These are phyloP conservation scores for Nicator chloris DNA, from an alignment of 2,113 vertebrate species.

Conservation along the genomic window DNA sequence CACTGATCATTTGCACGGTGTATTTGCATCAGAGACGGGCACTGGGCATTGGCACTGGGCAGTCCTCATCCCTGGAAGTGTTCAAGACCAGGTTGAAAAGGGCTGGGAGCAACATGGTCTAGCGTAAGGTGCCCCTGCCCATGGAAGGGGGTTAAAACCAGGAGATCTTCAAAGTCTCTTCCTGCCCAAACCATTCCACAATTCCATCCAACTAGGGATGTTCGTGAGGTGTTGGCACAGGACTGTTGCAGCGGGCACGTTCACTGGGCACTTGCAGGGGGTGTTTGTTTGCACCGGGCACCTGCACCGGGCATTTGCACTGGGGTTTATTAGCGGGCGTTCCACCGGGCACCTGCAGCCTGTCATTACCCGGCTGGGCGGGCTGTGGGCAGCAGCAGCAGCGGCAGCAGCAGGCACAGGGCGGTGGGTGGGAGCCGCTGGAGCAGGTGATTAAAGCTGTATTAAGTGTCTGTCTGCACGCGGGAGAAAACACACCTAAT, in stretches of 20 bases:
- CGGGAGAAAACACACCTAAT: constrained; percentile 47
- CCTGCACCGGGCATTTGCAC: neutral
- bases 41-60: neutral
- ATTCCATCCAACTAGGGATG: neutral
- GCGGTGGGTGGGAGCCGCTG: neutral
- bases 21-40: neutral
- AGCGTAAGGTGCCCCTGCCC: no score
- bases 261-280: neutral
- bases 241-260: rapidly evolving
- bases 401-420: neutral
- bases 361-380: neutral
- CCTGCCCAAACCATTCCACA: neutral
- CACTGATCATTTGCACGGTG: rapidly evolving
- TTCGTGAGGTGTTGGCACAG: rapidly evolving
- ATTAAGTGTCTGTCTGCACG: constrained; percentile 17
- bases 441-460: constrained; percentile 41
- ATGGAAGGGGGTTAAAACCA: rapidly evolving
- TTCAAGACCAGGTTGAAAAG: neutral
- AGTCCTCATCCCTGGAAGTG: neutral
- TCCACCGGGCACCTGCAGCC: neutral
- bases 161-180: neutral
- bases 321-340: neutral
- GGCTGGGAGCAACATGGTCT: neutral
- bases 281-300: neutral
- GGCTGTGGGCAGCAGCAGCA: neutral